phyloP scores from a whole-genome alignment of 2,888 invertebrate genomes.

The Mythimna loreyi region DNA sequence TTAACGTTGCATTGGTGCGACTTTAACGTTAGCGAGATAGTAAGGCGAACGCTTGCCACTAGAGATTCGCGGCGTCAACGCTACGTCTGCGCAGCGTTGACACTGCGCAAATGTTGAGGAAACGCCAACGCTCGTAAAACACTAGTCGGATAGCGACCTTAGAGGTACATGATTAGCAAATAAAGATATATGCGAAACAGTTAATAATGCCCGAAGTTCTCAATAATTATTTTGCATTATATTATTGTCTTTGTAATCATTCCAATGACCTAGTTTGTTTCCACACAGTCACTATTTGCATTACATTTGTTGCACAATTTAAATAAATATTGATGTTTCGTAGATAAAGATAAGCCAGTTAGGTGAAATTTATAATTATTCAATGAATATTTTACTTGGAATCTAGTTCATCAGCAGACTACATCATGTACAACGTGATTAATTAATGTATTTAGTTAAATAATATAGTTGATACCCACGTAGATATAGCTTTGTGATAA shows the following conservation, averaged over 20 bases:
- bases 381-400: not conserved
- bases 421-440: conserved; percentile 2
- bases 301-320: conserved; percentile 41
- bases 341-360: not conserved
- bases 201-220: not conserved
- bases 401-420: conserved; percentile 28
- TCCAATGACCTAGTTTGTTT: conserved; percentile 71
- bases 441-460: not conserved
- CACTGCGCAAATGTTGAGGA: too few species aligned
- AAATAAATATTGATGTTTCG: conserved; percentile 9
- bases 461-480: not conserved
- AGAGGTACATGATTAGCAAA: too few species aligned
- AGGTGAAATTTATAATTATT: not conserved
- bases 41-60: too few species aligned
- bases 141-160: too few species aligned
- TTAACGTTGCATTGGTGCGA: too few species aligned
- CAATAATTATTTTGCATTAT: not conserved
- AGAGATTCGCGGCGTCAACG: too few species aligned
- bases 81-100: too few species aligned
- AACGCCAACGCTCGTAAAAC: too few species aligned
- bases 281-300: conserved; percentile 18
- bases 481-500: too few species aligned
- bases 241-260: conserved; percentile 73
- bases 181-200: too few species aligned
- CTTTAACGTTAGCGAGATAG: too few species aligned